Conservation (phyloP, 2,888 invertebrate genomes). For the Cataglyphis cursor region DNA sequence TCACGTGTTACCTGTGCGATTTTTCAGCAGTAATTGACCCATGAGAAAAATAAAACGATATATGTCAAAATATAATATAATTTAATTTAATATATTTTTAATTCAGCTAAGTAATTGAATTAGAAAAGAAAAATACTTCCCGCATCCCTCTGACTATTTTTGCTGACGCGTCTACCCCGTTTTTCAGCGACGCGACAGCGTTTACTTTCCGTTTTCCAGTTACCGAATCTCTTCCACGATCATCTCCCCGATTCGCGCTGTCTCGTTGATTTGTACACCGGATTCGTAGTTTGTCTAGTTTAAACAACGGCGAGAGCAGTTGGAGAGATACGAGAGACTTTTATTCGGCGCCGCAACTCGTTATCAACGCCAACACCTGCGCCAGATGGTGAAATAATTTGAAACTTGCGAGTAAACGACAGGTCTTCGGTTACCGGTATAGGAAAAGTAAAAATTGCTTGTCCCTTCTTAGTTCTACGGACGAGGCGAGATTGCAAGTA, state of each 20-base stretch:
- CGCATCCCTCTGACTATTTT: background rate
- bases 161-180: conserved; percentile 1
- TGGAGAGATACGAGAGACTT: conserved; percentile 37
- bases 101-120: background rate
- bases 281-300: conserved; percentile 38
- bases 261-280: conserved; percentile 30
- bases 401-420: conserved; percentile 73
- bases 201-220: conserved; percentile 37
- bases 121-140: background rate
- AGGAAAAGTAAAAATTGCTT: conserved; percentile 62
- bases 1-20: no score
- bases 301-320: conserved; percentile 41
- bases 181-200: conserved; percentile 12
- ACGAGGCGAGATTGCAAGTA: background rate
- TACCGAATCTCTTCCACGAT: background rate
- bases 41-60: background rate
- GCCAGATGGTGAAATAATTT: conserved; percentile 80
- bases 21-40: background rate
- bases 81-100: background rate
- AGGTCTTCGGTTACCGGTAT: conserved; percentile 38
- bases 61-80: background rate
- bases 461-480: conserved; percentile 41
- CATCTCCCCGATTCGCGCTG: conserved; percentile 13
- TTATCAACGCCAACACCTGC: conserved; percentile 76
- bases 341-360: conserved; percentile 66